Conservation (phyloP, 2,797 vertebrate genomes). For the Pristis pectinata region DNA sequence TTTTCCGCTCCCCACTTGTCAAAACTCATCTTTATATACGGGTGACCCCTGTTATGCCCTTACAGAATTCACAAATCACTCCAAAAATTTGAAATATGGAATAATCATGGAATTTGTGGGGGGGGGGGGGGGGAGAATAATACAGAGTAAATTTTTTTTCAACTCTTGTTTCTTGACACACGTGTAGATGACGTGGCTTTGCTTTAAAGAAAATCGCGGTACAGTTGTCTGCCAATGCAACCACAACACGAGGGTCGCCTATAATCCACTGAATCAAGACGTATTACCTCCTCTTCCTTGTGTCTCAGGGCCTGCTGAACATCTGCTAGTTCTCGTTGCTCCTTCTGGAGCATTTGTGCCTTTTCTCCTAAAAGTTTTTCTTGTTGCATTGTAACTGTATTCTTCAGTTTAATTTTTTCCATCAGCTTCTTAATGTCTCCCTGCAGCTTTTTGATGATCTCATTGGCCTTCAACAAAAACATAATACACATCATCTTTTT, state of each 20-base stretch:
- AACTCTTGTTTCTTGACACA: too few species aligned
- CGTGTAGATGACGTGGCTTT: too few species aligned
- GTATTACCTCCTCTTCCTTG: slow-evolving; percentile 43
- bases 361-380: slow-evolving; percentile 41
- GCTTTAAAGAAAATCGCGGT: too few species aligned
- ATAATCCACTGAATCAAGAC: not conserved
- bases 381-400: slow-evolving; percentile 41
- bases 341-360: slow-evolving; percentile 40
- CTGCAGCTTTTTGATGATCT: slow-evolving; percentile 45
- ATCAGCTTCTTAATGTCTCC: slow-evolving; percentile 42
- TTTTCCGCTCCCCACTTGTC: not conserved
- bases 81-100: too few species aligned
- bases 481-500: not conserved
- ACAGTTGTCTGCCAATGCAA: too few species aligned
- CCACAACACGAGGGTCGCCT: not conserved
- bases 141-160: too few species aligned
- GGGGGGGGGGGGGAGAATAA: too few species aligned
- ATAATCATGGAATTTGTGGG: too few species aligned
- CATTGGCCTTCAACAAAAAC: slow-evolving; percentile 41
- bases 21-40: not conserved
- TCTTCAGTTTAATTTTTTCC: slow-evolving; percentile 44
- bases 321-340: slow-evolving; percentile 37
- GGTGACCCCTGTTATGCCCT: too few species aligned
- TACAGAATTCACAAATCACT: too few species aligned
- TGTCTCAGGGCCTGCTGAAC: slow-evolving; percentile 32